Evolutionary conservation across 2,888 invertebrate species (phyloP).

Genomic region (Pegoplata infirma): DNA sequence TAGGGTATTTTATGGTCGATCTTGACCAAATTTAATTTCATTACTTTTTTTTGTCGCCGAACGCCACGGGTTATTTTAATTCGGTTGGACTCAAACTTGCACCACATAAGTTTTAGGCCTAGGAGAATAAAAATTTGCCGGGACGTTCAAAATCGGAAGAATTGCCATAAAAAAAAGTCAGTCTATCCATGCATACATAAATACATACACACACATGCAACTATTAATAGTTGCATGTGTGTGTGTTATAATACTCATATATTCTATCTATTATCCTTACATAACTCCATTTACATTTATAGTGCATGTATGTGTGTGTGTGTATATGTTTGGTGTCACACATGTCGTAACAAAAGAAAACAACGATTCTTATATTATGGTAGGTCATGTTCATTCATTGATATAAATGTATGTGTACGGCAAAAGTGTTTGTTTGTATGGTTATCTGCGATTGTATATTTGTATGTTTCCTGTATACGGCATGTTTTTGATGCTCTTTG

Average conservation of each 20-base stretch:
- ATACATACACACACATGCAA: neutral
- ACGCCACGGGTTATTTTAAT: no score
- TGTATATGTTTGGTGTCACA: conserved; percentile 12
- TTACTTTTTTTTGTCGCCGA: no score
- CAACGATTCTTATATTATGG: conserved; percentile 48
- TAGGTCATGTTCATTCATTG: conserved; percentile 62
- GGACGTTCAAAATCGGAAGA: no score
- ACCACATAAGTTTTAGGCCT: no score
- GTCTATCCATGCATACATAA: conserved; percentile 1
- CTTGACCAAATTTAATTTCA: no score
- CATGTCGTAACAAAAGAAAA: conserved; percentile 33
- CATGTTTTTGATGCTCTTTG: conserved; percentile 16
- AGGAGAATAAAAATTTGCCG: no score
- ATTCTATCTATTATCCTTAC: conserved; percentile 46
- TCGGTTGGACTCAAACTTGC: no score
- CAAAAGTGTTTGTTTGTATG: neutral
- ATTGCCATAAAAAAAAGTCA: no score
- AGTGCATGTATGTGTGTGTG: no score
- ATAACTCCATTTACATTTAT: conserved; percentile 41
- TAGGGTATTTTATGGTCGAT: no score
- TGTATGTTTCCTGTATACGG: neutral
- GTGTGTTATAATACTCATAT: neutral
- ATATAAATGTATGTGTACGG: conserved; percentile 15
- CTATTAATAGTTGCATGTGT: neutral
- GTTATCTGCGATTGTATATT: neutral